Base-by-base conservation (phyloP, 2,113 vertebrate genomes). In the Lipotes vexillifer region DNA sequence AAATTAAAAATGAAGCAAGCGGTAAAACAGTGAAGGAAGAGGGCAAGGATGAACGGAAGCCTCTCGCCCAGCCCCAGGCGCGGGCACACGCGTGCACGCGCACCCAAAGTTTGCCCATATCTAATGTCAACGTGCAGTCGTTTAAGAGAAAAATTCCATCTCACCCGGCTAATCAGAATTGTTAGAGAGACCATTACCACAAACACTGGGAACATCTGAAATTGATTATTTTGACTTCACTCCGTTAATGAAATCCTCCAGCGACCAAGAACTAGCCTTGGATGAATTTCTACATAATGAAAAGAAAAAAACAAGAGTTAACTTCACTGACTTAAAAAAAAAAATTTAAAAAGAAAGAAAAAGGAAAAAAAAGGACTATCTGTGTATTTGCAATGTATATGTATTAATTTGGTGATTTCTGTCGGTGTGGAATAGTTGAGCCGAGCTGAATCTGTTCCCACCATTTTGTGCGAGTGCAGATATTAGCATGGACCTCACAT, bases 81-180 rank as follows among this genome's bases (percentile, higher is more conserved):
- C 20, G 11, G 1, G 38, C 75, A 77, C 63, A 41, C 0, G 3
- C 4, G 0, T 17, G 65, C 31, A 36, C 0, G 0, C 15, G 4
- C 96, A 21, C 84, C 80, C 97, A 77, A 98, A 98, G 97, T 98
- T 97, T 97, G 93, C 97, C 97, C 97, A 88, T 97, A 97, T 98
- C 98, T 98, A 98, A 98, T 66, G 98, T 98, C 98, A 97, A 86
- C 36, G 36, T 14, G 0, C 95, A 97, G 97, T 98, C 98, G 98
- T 98, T 98, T 98, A 96, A 97, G 98, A 99, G 98, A 98, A 98
- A 98, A 98, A 98, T 98, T 97, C 98, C 98, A 98, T 98, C 97
- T 98, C 98, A 98, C 97, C 93, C 41, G 18, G 98, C 98, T 98
- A 98, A 98, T 99, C 98, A 97, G 98, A 98, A 99, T 96, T 97